Percentiles rank a stretch among this genome's conserved stretches.
Conservation (phyloP, 2,888 invertebrate genomes). For the Punctoribates punctum region DNA sequence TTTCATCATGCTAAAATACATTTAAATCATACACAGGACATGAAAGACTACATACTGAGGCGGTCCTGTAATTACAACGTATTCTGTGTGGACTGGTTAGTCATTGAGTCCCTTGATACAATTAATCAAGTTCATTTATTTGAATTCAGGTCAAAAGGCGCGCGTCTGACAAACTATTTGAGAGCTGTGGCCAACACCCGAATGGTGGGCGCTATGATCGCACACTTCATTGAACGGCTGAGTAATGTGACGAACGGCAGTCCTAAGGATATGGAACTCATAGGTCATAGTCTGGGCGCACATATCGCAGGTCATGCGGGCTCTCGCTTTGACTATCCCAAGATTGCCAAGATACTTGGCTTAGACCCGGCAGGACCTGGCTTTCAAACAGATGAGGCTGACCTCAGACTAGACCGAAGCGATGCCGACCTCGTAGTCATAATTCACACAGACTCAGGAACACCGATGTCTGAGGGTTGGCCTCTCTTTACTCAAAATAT, state of each 20-base stretch:
- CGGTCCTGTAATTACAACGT: slow-evolving; percentile 39
- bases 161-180: slow-evolving; percentile 31
- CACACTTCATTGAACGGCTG: slow-evolving; percentile 29
- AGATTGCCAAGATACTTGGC: slow-evolving; percentile 36
- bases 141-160: slow-evolving; percentile 34
- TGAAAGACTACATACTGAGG: slow-evolving; percentile 41
- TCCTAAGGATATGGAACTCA: slow-evolving; percentile 1
- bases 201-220: slow-evolving; percentile 38
- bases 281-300: slow-evolving; percentile 40
- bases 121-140: background rate
- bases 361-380: slow-evolving; percentile 42
- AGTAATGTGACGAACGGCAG: slow-evolving; percentile 2
- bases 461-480: slow-evolving; percentile 24
- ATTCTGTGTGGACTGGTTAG: slow-evolving; percentile 44
- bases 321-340: slow-evolving; percentile 11
- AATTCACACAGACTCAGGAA: slow-evolving; percentile 37
- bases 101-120: too few relatives aligned
- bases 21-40: too few relatives aligned
- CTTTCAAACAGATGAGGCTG: slow-evolving; percentile 28
- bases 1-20: too few relatives aligned
- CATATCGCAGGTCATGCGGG: slow-evolving; percentile 40
- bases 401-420: slow-evolving; percentile 28
- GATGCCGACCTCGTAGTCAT: slow-evolving; percentile 38
- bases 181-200: slow-evolving; percentile 39
- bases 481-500: background rate